phyloP scores from a whole-genome alignment of 2,113 vertebrate genomes.

The Equus przewalskii region DNA sequence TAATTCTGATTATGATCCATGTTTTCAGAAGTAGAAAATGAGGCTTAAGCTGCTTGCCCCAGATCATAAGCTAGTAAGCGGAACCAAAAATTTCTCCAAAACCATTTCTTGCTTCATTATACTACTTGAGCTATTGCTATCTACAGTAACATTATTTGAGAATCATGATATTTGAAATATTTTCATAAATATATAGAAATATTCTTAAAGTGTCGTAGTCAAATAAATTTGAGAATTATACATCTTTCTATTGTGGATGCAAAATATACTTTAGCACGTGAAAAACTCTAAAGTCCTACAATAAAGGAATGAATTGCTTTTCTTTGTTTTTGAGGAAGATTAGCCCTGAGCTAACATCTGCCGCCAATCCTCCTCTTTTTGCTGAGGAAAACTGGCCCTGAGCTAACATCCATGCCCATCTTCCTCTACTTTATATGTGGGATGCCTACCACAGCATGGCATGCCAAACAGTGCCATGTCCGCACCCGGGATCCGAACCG shows the following conservation, averaged over 20 bases:
- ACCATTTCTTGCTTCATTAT: background rate
- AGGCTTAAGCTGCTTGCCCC: conserved; percentile 24
- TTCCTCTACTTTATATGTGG: too few species aligned
- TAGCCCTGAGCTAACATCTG: too few species aligned
- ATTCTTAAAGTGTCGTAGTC: background rate
- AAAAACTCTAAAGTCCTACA: background rate
- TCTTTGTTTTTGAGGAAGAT: too few species aligned
- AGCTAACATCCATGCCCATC: too few species aligned
- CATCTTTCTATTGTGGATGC: background rate
- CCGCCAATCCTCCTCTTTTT: too few species aligned
- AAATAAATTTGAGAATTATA: background rate
- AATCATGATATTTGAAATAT: background rate
- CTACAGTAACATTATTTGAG: background rate
- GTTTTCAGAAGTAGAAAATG: conserved; percentile 44
- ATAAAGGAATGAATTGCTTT: background rate
- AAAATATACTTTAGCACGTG: background rate
- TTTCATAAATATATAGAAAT: background rate
- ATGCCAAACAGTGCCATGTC: too few species aligned
- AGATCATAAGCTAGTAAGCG: background rate
- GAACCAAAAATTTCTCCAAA: background rate
- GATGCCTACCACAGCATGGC: too few species aligned
- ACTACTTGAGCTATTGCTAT: background rate
- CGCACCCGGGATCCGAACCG: too few species aligned
- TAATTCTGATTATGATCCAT: background rate
- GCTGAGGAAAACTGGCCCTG: too few species aligned